These are phyloP conservation scores for Lochmaea crataegi DNA, from an alignment of 2,888 invertebrate species.

Conservation along the genomic window DNA sequence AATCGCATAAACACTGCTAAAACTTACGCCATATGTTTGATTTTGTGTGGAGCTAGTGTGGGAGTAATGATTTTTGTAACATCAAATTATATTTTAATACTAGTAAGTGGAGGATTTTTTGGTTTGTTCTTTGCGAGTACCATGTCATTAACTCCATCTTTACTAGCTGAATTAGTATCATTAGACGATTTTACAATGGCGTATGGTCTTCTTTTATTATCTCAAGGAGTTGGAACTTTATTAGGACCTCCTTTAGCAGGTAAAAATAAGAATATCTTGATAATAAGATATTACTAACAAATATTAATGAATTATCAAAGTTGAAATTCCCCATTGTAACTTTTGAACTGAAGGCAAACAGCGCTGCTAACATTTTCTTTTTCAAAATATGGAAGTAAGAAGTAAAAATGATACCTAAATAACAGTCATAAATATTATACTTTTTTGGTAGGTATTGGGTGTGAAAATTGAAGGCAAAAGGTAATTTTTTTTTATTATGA, in stretches of 20 bases:
- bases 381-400: too few species aligned
- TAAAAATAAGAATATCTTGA: constrained; percentile 52
- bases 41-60: constrained; percentile 74
- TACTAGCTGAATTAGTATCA: constrained; percentile 88
- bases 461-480: too few species aligned
- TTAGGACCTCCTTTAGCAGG: constrained; percentile 94
- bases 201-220: constrained; percentile 88
- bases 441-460: too few species aligned
- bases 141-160: constrained; percentile 90
- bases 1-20: constrained; percentile 86
- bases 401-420: too few species aligned
- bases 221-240: constrained; percentile 93
- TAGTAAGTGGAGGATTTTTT: constrained; percentile 72
- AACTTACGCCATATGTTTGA: constrained; percentile 83
- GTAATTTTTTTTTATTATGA: too few species aligned
- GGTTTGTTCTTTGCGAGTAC: constrained; percentile 93
- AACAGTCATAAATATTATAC: too few species aligned
- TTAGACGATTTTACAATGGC: constrained; percentile 92
- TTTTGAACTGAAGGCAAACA: too few species aligned
- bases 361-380: too few species aligned
- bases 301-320: too few species aligned
- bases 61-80: constrained; percentile 69
- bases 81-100: constrained; percentile 61
- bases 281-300: neutral
- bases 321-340: too few species aligned